These are phyloP conservation scores for Epinotia brunnichana DNA, from an alignment of 2,888 invertebrate genomes.

Conservation along the genomic window DNA sequence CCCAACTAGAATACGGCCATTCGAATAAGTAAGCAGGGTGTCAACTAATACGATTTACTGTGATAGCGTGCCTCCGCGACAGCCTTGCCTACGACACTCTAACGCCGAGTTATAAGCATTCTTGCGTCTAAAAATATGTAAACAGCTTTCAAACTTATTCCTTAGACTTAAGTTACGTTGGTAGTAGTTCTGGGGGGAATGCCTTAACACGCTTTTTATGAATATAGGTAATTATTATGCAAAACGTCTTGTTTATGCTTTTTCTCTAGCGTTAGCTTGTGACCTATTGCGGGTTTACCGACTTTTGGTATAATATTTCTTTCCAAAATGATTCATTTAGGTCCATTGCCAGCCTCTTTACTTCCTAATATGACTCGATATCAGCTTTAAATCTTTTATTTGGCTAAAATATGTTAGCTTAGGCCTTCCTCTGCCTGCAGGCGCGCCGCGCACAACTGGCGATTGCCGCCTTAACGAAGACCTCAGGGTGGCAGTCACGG, in stretches of 20 bases:
- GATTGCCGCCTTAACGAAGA: too few relatives aligned
- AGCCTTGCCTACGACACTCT: conserved; percentile 15
- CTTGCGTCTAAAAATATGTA: conserved; percentile 13
- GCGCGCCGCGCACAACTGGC: too few relatives aligned
- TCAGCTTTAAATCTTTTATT: too few relatives aligned
- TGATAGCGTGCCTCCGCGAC: conserved; percentile 22
- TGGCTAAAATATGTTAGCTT: too few relatives aligned
- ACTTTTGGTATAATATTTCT: too few relatives aligned
- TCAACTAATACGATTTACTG: conserved; percentile 32
- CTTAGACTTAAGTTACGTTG: neutral
- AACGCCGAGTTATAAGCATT: conserved; percentile 19
- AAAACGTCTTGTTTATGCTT: too few relatives aligned
- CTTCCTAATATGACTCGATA: too few relatives aligned
- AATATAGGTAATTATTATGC: neutral
- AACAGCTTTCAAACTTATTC: neutral
- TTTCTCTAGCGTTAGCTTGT: neutral
- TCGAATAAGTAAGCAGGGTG: conserved; percentile 28
- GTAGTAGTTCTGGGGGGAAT: neutral
- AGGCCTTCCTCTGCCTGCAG: too few relatives aligned
- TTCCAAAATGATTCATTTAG: too few relatives aligned
- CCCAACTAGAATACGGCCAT: conserved; percentile 11
- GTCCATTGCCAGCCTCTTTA: too few relatives aligned
- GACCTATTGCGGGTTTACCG: too few relatives aligned
- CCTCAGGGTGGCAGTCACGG: too few relatives aligned
- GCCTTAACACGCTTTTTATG: neutral